Evolutionary conservation across 1,140 invertebrate species (phyloP), one percentile per base, ranked within the genome.

Genomic region (Eriocheir sinensis): DNA sequence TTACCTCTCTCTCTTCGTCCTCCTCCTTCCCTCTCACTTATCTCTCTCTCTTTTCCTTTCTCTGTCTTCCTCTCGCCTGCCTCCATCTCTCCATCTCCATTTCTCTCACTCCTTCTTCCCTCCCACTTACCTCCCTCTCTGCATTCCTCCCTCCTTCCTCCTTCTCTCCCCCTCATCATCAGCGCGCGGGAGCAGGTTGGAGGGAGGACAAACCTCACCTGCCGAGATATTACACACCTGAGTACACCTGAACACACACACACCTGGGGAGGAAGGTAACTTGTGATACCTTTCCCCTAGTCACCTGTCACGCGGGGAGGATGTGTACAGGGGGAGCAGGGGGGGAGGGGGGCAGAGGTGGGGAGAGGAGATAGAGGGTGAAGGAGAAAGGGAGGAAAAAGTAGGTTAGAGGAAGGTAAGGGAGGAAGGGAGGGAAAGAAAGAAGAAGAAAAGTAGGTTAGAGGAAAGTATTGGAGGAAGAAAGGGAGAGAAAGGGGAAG

Each of bases 161-260:
- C 60, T 72, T 12, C 60, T 72, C 21, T 8, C 27, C 27, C 32
- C 27, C 32, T 86, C 21, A n/a, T n/a, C n/a, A n/a, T n/a, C n/a
- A n/a, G n/a, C 60, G 17, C 21, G 21, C 60, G 27, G 60, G 60
- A 21, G n/a, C 60, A 72, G 60, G 60, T 72, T 21, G 27, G 60
- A 72, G 60, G 60, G 60, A 27, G 60, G 60, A 72, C 60, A 27
- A n/a, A 21, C 21, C 60, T 72, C n/a, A 72, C 60, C 60, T 72
- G 60, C 60, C 9, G 0, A 21, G 21, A n/a, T n/a, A 72, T 72
- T 72, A 72, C 60, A 72, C 60, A n/a, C 2, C 21, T n/a, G 21
- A 72, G n/a, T n/a, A 72, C 60, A 72, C 60, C 60, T 72, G 60
- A n/a, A 72, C 60, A 72, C 60, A 72, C 60, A n/a, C n/a, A 72